Percentiles rank a stretch among this genome's conserved stretches.
These are phyloP conservation scores for Pseudomyrmex concolor DNA, from an alignment of 1,140 invertebrate genomes.

Conservation along the genomic window DNA sequence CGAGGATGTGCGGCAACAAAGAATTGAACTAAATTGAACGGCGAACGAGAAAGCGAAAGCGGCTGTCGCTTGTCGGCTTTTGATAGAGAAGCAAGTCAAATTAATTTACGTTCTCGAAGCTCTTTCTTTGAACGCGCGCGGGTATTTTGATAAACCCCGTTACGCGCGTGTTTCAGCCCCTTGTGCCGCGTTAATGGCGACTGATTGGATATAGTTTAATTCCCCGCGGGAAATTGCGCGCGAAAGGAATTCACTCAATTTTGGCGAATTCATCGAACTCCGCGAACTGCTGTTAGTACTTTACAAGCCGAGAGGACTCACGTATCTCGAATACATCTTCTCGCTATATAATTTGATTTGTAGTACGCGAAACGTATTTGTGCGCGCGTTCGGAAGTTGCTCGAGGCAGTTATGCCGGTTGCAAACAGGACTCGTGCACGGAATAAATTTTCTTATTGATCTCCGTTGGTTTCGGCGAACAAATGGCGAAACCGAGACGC, in stretches of 20 bases:
- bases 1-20: conserved; percentile 17
- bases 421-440: conserved; percentile 19
- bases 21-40: conserved; percentile 16
- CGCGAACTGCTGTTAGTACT: not conserved
- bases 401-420: conserved; percentile 33
- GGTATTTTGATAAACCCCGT: conserved; percentile 30
- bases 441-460: conserved; percentile 43
- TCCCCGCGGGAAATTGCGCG: not conserved
- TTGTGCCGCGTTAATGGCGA: not conserved
- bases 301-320: conserved; percentile 5
- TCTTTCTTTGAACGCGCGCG: not conserved
- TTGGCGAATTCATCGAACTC: conserved; percentile 17
- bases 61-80: not conserved
- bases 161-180: conserved; percentile 30
- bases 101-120: conserved; percentile 50
- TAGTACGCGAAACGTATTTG: conserved; percentile 9
- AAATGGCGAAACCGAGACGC: not conserved
- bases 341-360: conserved; percentile 45
- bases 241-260: not conserved
- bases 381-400: not conserved
- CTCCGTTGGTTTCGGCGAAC: conserved; percentile 3
- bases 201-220: conserved; percentile 8
- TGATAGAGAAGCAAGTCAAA: conserved; percentile 19
- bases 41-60: not conserved
- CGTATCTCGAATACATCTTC: conserved; percentile 34